phyloP scores from a whole-genome alignment of 2,888 invertebrate genomes.

The Incurvaria masculella region DNA sequence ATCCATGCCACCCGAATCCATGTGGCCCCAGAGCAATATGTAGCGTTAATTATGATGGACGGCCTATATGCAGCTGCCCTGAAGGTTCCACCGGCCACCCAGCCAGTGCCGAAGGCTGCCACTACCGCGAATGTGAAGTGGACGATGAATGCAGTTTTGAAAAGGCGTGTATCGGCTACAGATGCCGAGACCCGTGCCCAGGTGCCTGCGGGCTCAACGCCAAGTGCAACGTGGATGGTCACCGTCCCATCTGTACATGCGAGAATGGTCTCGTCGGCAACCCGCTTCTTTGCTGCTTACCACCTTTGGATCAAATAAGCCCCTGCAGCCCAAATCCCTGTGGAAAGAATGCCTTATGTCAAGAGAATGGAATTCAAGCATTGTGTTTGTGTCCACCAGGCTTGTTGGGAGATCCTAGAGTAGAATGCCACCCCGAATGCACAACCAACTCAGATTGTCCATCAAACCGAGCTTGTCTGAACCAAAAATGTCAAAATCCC shows the following conservation, averaged over 20 bases:
- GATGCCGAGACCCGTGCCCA: conserved; percentile 78
- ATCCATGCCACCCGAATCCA: conserved; percentile 74
- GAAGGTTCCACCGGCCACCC: conserved; percentile 77
- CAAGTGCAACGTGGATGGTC: conserved; percentile 70
- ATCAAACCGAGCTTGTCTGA: conserved; percentile 69
- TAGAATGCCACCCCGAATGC: conserved; percentile 76
- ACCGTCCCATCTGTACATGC: conserved; percentile 79
- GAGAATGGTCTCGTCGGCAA: conserved; percentile 70
- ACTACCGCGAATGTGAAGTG: conserved; percentile 75
- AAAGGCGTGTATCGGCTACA: conserved; percentile 75
- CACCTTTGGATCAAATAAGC: conserved; percentile 54
- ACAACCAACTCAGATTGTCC: conserved; percentile 80
- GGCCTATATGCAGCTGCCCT: conserved; percentile 70
- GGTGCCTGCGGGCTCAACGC: conserved; percentile 77
- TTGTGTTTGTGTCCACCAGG: conserved; percentile 75
- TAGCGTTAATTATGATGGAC: conserved; percentile 62
- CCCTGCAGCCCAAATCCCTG: conserved; percentile 76
- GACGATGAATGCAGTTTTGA: conserved; percentile 73
- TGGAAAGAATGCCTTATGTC: conserved; percentile 76
- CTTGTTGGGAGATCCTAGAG: conserved; percentile 75
- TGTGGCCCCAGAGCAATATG: conserved; percentile 79
- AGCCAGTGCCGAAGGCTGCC: conserved; percentile 66
- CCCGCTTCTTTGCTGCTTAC: conserved; percentile 70
- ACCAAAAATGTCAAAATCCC: conserved; percentile 71
- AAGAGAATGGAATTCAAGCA: conserved; percentile 64